Conservation (phyloP, 1,140 invertebrate genomes). For the Yoshiicerus persimilis region DNA sequence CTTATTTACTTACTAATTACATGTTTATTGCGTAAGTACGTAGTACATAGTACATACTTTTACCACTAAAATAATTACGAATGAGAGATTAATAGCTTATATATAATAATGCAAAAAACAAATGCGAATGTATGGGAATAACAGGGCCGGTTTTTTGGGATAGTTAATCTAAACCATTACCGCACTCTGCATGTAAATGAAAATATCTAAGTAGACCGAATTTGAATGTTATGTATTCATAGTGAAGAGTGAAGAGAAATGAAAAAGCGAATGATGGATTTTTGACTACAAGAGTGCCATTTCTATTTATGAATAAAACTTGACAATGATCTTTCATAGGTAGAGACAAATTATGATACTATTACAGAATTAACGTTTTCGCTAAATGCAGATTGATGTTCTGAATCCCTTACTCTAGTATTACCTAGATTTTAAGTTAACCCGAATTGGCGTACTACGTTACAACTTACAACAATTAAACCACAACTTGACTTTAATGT, state of each 20-base stretch:
- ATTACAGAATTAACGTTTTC: background rate
- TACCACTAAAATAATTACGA: background rate
- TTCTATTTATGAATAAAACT: constrained; percentile 23
- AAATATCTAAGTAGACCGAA: background rate
- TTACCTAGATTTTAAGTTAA: background rate
- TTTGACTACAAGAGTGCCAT: constrained; percentile 10
- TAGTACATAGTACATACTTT: too few relatives aligned
- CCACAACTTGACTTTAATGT: background rate
- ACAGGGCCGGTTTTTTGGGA: background rate
- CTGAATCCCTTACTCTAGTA: background rate
- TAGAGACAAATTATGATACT: background rate
- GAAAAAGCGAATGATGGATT: background rate
- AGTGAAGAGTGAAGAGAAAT: background rate
- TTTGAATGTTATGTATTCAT: background rate
- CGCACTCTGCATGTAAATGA: background rate
- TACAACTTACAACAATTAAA: background rate
- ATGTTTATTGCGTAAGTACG: too few relatives aligned
- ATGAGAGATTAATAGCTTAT: background rate
- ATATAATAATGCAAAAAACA: background rate
- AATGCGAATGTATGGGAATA: background rate
- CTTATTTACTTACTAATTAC: background rate
- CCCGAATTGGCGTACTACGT: background rate
- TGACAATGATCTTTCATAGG: constrained; percentile 4
- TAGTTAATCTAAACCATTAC: background rate
- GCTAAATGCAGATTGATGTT: background rate